Conservation (phyloP, 2,888 invertebrate genomes). For the Conomelus anceps region DNA sequence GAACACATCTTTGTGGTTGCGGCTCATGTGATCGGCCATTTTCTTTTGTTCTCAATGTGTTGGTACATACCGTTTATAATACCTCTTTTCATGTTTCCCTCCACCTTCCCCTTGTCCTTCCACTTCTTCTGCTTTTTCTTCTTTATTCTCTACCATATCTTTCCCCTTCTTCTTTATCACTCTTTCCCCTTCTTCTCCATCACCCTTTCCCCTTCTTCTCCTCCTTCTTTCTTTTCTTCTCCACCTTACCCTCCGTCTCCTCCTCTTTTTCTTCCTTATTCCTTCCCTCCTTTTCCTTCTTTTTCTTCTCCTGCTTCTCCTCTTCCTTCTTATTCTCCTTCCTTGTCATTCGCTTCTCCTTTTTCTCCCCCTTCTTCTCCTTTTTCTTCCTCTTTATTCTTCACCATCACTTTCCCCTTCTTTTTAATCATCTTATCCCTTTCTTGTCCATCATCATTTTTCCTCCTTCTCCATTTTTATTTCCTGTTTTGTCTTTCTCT, state of each 20-base stretch:
- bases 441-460: no score
- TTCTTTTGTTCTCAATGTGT: background rate
- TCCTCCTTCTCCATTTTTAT: no score
- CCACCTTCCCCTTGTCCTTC: background rate
- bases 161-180: background rate
- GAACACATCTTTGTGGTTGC: background rate
- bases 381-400: no score
- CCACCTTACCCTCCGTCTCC: background rate
- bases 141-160: background rate
- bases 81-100: background rate
- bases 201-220: background rate
- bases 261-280: background rate
- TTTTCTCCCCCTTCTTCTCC: no score
- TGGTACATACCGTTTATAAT: background rate
- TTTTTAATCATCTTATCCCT: no score
- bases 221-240: background rate
- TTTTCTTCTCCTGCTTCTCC: background rate
- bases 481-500: no score
- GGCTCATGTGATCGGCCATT: background rate
- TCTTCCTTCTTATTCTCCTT: background rate
- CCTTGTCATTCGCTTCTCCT: background rate
- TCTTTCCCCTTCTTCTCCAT: background rate
- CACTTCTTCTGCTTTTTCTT: background rate
- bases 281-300: background rate
- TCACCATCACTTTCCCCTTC: no score